A percentile compares a stretch with the other conserved stretches of the same genome.
Evolutionary conservation across 2,797 vertebrate species (phyloP).

Genomic region (Cynopterus sphinx): DNA sequence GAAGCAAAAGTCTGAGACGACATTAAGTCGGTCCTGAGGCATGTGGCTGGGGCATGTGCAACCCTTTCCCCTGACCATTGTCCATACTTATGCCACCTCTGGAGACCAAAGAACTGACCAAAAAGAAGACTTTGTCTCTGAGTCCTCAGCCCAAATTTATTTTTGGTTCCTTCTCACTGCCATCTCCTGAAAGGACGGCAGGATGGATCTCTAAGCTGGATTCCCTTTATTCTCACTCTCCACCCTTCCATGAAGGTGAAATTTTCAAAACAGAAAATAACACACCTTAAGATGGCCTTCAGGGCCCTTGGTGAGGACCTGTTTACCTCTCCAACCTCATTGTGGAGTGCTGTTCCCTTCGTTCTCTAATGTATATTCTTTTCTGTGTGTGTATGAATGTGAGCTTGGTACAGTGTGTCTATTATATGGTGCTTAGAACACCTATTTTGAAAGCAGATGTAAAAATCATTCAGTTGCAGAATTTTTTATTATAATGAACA

Average conservation of each 20-base stretch:
- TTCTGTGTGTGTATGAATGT: neutral
- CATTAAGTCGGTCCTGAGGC: neutral
- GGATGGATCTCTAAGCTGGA: neutral
- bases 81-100: neutral
- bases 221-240: neutral
- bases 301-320: too few relatives aligned
- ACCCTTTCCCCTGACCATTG: neutral
- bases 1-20: neutral
- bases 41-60: fast-evolving
- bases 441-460: slow-evolving; percentile 45
- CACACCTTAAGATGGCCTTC: neutral
- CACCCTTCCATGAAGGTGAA: neutral
- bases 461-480: slow-evolving; percentile 42
- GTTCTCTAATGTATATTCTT: neutral
- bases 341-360: neutral
- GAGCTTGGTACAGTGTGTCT: slow-evolving; percentile 12
- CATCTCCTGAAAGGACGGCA: neutral
- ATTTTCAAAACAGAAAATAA: neutral
- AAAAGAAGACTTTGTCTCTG: neutral
- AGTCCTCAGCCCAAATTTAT: neutral
- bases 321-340: neutral
- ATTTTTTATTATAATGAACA: slow-evolving; percentile 34
- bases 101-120: neutral
- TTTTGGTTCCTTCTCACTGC: neutral
- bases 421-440: slow-evolving; percentile 50